Evolutionary conservation across 2,888 invertebrate genomes (phyloP), one percentile per base, ranked within the genome.

Genomic region (Microplitis manilae): DNA sequence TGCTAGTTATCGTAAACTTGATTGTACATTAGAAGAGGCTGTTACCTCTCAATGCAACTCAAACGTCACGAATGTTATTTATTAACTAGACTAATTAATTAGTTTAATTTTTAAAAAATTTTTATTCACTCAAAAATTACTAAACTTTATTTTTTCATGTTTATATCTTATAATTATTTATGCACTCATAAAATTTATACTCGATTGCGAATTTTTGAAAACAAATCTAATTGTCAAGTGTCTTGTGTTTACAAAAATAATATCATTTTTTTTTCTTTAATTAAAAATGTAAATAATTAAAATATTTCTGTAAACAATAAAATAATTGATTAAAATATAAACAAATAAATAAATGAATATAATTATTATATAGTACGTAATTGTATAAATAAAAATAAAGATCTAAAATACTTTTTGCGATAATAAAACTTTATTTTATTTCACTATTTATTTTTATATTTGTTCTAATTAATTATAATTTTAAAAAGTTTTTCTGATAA

Each of bases 11-110:
- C 91, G 93, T 75, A 94, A 94, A 85, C 90, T 94, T 76, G 94
- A 94, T 85, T 92, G 92, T 81, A 94, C 93, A 84, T 90, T 94
- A 78, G 94, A 94, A 88, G 94, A 94, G 88, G 94, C 94, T 59
- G 92, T 94, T 64, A 93, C 92, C 5, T 93, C 93, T 0, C 91
- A 91, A 60, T 91, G 92, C 82, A 92, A 90, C 81, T 91, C 92
- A 81, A 91, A 92, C 80, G 90, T 92, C 60, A 91, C 91, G 60
- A 91, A 92, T 86, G 91, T 92, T 75, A 92, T 93, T 87, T 93
- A 92, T 88, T 93, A 88, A 91, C 13, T 17, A 17, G 59, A 59
- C 7, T 20, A 62, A 62, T 62, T 62, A 17, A 30, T 30, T 30
- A 30, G 30, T 30, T 30, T 30, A 30, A 30, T 30, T 30, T 20